These are phyloP conservation scores for Orthosia gothica DNA, from an alignment of 2,888 invertebrate species.

Conservation along the genomic window DNA sequence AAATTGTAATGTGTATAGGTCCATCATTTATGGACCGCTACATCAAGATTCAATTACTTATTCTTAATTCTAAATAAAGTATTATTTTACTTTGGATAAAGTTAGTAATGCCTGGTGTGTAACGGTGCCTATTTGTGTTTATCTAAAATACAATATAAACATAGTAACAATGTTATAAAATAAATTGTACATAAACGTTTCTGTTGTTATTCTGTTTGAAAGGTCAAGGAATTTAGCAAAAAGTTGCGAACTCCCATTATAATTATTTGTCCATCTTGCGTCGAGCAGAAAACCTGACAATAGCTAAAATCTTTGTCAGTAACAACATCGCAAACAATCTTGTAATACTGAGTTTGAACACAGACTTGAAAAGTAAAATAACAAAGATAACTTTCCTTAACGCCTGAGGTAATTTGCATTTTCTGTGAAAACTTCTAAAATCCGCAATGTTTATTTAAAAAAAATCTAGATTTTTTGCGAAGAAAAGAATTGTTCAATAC, in stretches of 20 bases:
- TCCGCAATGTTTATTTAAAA: no score
- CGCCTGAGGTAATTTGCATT: not conserved
- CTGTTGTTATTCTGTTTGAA: conserved; percentile 21
- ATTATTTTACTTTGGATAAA: not conserved
- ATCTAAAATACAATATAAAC: conserved; percentile 19
- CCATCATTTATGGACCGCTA: conserved; percentile 8
- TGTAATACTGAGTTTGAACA: not conserved
- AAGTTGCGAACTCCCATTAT: conserved; percentile 25
- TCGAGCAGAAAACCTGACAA: conserved; percentile 29
- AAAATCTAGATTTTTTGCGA: no score
- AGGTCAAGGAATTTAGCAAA: conserved; percentile 48
- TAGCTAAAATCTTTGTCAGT: conserved; percentile 12
- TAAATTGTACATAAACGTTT: conserved; percentile 30
- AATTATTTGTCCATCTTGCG: conserved; percentile 28
- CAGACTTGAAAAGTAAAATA: not conserved
- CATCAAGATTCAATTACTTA: conserved; percentile 7
- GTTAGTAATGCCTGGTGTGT: not conserved
- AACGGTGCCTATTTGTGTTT: not conserved
- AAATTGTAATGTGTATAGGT: no score
- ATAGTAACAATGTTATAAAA: conserved; percentile 4
- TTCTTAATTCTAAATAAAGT: not conserved
- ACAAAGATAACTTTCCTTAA: not conserved
- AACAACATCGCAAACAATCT: not conserved
- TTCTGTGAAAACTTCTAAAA: not conserved
- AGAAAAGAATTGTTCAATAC: no score